A percentile compares a stretch with the other conserved stretches of the same genome.
Evolutionary conservation across 2,888 invertebrate genomes (phyloP).

Genomic region (Erannis defoliaria): DNA sequence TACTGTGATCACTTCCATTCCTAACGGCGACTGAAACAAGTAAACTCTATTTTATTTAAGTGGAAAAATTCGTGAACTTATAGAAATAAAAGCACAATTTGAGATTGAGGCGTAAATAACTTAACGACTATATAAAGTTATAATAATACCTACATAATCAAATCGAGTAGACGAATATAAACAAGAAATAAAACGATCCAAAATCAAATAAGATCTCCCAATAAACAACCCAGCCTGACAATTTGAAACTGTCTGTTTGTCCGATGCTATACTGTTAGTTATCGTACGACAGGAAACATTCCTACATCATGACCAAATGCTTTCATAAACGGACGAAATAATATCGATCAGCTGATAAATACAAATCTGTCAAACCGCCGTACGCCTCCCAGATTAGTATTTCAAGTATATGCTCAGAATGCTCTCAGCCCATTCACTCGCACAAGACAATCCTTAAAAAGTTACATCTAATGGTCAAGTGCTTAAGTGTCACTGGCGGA

Average conservation of each 20-base stretch:
- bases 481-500: constrained; percentile 82
- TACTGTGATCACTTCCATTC: background rate
- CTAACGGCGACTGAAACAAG: background rate
- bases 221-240: background rate
- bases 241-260: background rate
- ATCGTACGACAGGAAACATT: background rate
- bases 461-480: constrained; percentile 44
- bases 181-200: background rate
- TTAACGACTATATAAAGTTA: background rate
- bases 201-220: constrained; percentile 1
- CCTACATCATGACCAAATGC: background rate
- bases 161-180: background rate
- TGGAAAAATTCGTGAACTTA: background rate
- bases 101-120: background rate
- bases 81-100: background rate
- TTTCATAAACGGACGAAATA: constrained; percentile 7
- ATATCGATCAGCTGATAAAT: constrained; percentile 5
- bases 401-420: constrained; percentile 5
- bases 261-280: background rate
- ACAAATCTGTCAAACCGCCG: constrained; percentile 20
- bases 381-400: background rate
- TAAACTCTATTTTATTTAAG: background rate
- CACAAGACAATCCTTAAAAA: constrained; percentile 30
- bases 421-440: constrained; percentile 27
- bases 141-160: background rate